Base-by-base conservation (phyloP, 2,888 invertebrate genomes). In the Elegia similella region DNA sequence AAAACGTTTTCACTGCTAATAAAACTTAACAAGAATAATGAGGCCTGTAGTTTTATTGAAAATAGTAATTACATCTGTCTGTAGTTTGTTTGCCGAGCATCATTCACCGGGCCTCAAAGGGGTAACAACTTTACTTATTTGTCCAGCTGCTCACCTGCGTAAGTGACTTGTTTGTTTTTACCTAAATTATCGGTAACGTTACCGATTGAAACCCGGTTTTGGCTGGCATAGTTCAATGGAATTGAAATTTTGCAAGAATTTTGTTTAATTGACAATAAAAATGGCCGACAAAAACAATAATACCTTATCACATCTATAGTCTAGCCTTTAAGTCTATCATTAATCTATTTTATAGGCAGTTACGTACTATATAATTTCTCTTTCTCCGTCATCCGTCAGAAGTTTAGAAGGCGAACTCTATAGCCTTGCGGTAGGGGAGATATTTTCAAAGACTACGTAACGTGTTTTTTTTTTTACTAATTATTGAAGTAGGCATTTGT, bases 61-160 rank as follows among this genome's bases (percentile, higher is more conserved):
- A 53, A 43, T 13, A 48, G 30, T 50, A 50, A 50, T 34, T 17
- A 34, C 44, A 44, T 16, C 32, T 34, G 42, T 55, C 42, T 47
- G n/a, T 54, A 8, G 52, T 65, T 70, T 76, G 69, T 78, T 76
- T 75, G 71, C 64, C 68, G 69, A 69, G 70, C 65, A 70, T 64
- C 64, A 56, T 61, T 62, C 38, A 61, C 60, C 70, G 82, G 84
- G 82, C 80, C 81, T 74, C 83, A 75, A 73, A 67, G 66, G 77
- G 82, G 82, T 79, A 75, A 74, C 64, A 68, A 66, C 65, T 67
- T 69, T 62, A 64, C 65, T 48, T 84, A 76, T 86, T 84, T 65
- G 68, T 73, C 79, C 87, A 86, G 85, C 80, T 87, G 85, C 63
- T 46, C 59, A 30, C 48, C 65, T 65, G 68, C 75, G 75, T 73